phyloP scores from a whole-genome alignment of 1,140 invertebrate genomes.

The Anastrepha obliqua region DNA sequence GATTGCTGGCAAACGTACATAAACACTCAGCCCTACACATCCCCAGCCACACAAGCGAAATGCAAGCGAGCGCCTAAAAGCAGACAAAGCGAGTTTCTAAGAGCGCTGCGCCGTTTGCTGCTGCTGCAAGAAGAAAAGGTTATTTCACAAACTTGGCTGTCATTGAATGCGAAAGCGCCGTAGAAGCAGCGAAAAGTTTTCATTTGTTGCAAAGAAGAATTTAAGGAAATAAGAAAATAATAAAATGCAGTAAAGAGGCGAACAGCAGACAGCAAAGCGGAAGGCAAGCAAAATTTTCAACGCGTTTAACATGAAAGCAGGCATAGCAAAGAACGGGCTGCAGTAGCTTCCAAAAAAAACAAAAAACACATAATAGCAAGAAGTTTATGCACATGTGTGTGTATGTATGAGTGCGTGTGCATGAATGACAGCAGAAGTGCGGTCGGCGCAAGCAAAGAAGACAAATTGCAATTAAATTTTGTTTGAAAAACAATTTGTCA shows the following conservation, averaged over 20 bases:
- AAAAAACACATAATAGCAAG: not conserved
- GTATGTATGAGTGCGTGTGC: not conserved
- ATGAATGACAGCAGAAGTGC: not conserved
- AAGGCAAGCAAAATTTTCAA: constrained; percentile 22
- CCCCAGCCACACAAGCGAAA: not conserved
- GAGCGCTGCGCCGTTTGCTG: not conserved
- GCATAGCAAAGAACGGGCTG: not conserved
- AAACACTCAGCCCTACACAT: not conserved
- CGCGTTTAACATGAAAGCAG: constrained; percentile 24
- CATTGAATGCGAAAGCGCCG: not conserved
- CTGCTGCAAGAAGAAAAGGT: not conserved
- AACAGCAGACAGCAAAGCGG: not conserved
- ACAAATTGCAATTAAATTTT: constrained; percentile 53
- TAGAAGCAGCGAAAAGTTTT: constrained; percentile 9
- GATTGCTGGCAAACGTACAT: constrained; percentile 12
- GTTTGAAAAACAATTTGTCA: constrained; percentile 53
- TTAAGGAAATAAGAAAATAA: constrained; percentile 50
- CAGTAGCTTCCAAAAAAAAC: not conserved
- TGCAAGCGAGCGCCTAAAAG: constrained; percentile 29
- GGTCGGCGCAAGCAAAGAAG: not conserved
- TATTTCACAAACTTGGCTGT: not conserved
- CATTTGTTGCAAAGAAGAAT: constrained; percentile 40
- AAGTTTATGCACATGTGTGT: not conserved
- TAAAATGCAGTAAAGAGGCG: not conserved
- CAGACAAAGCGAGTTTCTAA: constrained; percentile 19